Evolutionary conservation across 2,113 vertebrate species (phyloP).

Genomic region (Nycticorax nycticorax): DNA sequence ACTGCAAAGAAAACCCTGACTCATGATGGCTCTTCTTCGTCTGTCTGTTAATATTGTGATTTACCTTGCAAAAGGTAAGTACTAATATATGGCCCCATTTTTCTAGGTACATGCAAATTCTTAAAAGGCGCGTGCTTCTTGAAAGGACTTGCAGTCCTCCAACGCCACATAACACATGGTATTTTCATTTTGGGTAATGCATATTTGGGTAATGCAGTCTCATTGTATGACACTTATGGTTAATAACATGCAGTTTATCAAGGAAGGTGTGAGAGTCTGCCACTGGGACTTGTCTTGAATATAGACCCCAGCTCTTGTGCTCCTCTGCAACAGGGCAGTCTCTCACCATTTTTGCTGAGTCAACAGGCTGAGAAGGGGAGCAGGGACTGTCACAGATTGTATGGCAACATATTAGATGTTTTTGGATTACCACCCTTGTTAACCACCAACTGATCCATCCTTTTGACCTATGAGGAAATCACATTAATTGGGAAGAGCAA

Average conservation of each 20-base stretch:
- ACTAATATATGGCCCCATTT: background rate
- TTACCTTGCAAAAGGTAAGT: background rate
- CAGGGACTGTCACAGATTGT: background rate
- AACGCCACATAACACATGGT: accelerated
- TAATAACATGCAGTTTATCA: background rate
- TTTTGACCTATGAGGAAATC: background rate
- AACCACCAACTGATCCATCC: background rate
- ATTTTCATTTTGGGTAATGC: background rate
- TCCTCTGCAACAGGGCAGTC: background rate
- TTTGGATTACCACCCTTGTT: background rate
- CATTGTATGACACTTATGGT: background rate
- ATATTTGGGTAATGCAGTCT: background rate
- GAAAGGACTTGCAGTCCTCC: background rate
- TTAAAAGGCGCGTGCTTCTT: background rate
- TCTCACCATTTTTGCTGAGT: background rate
- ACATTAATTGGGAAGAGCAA: background rate
- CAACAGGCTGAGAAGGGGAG: background rate
- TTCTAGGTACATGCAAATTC: background rate
- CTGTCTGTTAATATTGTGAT: background rate
- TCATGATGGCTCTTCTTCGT: background rate
- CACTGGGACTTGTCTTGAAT: background rate
- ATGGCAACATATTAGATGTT: background rate
- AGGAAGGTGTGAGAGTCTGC: background rate
- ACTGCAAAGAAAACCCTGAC: background rate
- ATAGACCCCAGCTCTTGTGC: background rate